Percentiles rank a stretch among this genome's conserved stretches.
Conservation (phyloP, 1,140 invertebrate genomes). For the Camponotus vicinus region DNA sequence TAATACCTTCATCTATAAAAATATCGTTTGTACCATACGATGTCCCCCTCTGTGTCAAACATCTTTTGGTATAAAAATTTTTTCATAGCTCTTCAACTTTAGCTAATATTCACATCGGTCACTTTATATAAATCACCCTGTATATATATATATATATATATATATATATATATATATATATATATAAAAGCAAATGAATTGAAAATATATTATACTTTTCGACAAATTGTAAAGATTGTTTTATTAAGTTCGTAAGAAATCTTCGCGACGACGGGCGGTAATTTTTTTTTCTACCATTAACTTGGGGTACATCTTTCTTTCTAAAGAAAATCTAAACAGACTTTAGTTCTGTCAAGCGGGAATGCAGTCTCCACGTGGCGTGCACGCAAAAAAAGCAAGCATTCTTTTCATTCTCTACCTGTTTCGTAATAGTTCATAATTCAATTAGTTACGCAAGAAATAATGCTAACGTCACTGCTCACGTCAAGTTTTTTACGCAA, state of each 20-base stretch:
- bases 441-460: slow-evolving; percentile 16
- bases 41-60: too few species aligned
- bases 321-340: neutral
- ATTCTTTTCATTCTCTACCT: neutral
- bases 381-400: neutral
- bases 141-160: too few species aligned
- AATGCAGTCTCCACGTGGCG: neutral
- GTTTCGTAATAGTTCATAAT: neutral
- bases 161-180: too few species aligned
- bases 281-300: neutral
- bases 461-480: neutral
- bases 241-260: neutral
- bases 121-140: too few species aligned
- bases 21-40: too few species aligned
- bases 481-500: neutral
- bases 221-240: neutral
- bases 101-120: too few species aligned
- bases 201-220: neutral
- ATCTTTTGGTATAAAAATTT: too few species aligned
- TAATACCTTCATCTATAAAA: too few species aligned
- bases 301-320: neutral
- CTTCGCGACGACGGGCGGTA: neutral
- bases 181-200: too few species aligned
- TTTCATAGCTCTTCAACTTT: too few species aligned
- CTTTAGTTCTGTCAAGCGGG: neutral